Conservation (phyloP, 2,113 vertebrate species). For the Peucedramus taeniatus region DNA sequence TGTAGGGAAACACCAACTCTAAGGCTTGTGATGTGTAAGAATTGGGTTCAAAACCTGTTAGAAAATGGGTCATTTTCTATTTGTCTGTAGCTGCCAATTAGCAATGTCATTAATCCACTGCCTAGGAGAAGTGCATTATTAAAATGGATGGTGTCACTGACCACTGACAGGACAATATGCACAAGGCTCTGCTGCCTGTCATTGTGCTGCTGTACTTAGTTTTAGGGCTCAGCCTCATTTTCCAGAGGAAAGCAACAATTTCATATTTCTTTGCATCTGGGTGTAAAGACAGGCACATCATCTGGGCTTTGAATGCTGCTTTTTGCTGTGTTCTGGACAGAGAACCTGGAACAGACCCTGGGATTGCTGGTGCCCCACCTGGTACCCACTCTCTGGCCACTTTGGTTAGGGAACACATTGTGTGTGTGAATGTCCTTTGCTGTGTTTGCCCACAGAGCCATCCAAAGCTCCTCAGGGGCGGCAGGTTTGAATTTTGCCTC, state of each 20-base stretch:
- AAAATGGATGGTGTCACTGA: not conserved
- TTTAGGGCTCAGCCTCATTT: not conserved
- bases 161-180: not conserved
- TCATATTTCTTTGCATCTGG: not conserved
- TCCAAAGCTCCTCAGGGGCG: not conserved
- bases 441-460: not conserved
- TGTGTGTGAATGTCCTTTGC: not conserved
- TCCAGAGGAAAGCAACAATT: not conserved
- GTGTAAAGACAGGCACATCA: not conserved
- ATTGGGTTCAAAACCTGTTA: not conserved
- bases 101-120: not conserved
- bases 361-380: not conserved
- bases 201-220: not conserved
- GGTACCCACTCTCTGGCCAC: not conserved
- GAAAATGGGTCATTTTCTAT: not conserved
- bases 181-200: not conserved
- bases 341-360: not conserved
- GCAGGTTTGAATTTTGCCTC: not conserved
- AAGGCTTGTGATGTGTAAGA: not conserved
- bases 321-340: not conserved
- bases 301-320: not conserved
- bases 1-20: not conserved
- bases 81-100: slow-evolving; percentile 20
- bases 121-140: not conserved
- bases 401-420: not conserved